Conservation (phyloP, 2,113 vertebrate species). For the Maccullochella peelii region DNA sequence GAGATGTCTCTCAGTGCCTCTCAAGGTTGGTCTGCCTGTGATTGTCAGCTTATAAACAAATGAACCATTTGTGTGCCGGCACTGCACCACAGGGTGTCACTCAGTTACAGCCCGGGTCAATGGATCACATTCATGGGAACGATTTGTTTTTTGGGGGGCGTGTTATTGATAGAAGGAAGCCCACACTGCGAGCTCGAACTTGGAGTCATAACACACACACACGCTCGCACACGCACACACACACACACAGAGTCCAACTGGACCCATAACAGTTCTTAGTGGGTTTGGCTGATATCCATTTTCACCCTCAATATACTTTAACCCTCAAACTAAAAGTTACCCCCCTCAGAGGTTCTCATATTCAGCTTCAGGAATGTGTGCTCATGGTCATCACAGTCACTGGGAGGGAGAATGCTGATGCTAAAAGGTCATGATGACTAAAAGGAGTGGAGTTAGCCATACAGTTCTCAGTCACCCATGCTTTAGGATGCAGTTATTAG, state of each 20-base stretch:
- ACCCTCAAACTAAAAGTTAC: slow-evolving; percentile 16
- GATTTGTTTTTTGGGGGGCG: slow-evolving; percentile 29
- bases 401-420: neutral
- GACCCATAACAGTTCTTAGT: slow-evolving; percentile 6
- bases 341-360: slow-evolving; percentile 23
- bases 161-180: slow-evolving; percentile 66
- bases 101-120: slow-evolving; percentile 67
- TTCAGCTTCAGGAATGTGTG: slow-evolving; percentile 33
- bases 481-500: neutral
- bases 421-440: slow-evolving; percentile 6
- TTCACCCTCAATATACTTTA: slow-evolving; percentile 16
- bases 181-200: slow-evolving; percentile 55
- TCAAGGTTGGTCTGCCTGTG: slow-evolving; percentile 45
- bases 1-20: slow-evolving; percentile 32
- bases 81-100: slow-evolving; percentile 67
- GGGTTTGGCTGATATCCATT: slow-evolving; percentile 28
- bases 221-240: slow-evolving; percentile 19
- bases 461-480: neutral
- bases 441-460: neutral
- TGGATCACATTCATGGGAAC: slow-evolving; percentile 70
- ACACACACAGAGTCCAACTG: slow-evolving; percentile 5
- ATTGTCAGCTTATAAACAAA: slow-evolving; percentile 79
- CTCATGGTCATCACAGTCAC: slow-evolving; percentile 17
- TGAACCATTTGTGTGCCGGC: slow-evolving; percentile 60
- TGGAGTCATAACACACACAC: slow-evolving; percentile 35